Evolutionary conservation across 1,140 invertebrate species (phyloP).

Genomic region (Achroia grisella): DNA sequence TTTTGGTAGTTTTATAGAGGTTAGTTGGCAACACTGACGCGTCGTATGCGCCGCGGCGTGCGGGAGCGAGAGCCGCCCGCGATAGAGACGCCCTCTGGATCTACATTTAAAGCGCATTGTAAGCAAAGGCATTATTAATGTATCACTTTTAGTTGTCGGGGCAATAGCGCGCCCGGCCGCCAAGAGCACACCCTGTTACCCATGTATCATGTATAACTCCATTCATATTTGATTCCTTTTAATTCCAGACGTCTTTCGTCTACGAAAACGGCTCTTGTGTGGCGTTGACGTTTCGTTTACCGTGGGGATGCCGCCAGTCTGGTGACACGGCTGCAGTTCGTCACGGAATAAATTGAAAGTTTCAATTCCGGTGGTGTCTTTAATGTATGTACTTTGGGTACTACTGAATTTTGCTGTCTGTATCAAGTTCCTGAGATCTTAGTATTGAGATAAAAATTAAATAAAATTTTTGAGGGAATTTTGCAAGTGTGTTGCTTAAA

Average conservation of each 20-base stretch:
- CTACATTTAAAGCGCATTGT: constrained; percentile 73
- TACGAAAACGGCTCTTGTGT: constrained; percentile 26
- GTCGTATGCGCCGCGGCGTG: constrained; percentile 34
- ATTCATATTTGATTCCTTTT: constrained; percentile 72
- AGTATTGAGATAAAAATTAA: too few relatives aligned
- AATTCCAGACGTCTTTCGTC: constrained; percentile 65
- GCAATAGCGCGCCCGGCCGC: constrained; percentile 50
- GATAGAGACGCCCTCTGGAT: constrained; percentile 46
- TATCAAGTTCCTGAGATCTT: too few relatives aligned
- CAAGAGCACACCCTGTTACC: constrained; percentile 49
- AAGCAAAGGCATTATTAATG: constrained; percentile 72
- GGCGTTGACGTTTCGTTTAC: constrained; percentile 39
- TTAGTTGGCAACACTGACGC: too few relatives aligned
- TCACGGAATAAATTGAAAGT: too few relatives aligned
- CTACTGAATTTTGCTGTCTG: too few relatives aligned
- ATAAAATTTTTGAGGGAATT: too few relatives aligned
- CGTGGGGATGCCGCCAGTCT: too few relatives aligned
- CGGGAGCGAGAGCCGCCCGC: constrained; percentile 27
- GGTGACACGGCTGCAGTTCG: too few relatives aligned
- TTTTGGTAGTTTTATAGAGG: too few relatives aligned
- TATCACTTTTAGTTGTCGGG: constrained; percentile 68
- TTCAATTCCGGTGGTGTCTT: too few relatives aligned
- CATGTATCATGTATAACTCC: constrained; percentile 63
- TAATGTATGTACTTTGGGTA: too few relatives aligned
- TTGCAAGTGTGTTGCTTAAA: too few relatives aligned